These are phyloP conservation scores for Dendrocopos noguchii DNA, from an alignment of 2,113 vertebrate genomes.

Conservation along the genomic window DNA sequence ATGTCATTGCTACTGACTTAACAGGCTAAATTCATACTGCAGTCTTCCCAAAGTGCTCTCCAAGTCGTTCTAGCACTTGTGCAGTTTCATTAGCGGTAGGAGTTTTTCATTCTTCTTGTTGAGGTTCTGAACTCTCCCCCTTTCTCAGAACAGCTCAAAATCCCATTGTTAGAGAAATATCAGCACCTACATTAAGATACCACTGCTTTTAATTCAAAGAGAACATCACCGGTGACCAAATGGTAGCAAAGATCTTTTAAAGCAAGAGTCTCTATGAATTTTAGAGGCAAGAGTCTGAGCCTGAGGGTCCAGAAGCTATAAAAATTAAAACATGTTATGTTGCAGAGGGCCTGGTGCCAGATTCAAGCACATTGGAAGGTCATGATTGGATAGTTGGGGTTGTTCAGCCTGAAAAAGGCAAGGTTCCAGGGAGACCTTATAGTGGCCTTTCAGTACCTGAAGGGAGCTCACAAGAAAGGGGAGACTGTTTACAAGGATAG, in stretches of 20 bases:
- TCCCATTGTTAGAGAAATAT: neutral
- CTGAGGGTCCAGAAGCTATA: neutral
- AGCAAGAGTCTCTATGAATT: neutral
- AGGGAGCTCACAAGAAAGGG: too few relatives aligned
- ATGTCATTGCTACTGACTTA: neutral
- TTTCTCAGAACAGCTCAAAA: neutral
- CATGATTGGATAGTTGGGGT: too few relatives aligned
- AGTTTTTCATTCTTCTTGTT: neutral
- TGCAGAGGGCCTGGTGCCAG: neutral
- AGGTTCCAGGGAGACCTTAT: too few relatives aligned
- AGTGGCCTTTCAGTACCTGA: too few relatives aligned
- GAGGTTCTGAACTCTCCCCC: neutral
- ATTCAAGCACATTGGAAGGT: neutral
- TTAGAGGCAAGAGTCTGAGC: neutral
- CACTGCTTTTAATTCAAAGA: neutral
- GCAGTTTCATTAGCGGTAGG: neutral
- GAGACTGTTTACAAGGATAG: too few relatives aligned
- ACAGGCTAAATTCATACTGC: neutral
- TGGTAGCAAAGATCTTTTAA: neutral
- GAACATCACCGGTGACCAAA: neutral
- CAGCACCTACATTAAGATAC: neutral
- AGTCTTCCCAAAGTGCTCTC: neutral
- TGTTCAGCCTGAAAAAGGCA: too few relatives aligned
- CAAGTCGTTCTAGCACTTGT: neutral
- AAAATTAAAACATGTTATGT: neutral